These are phyloP conservation scores for Pseudomyrmex cubaensis DNA, from an alignment of 1,140 invertebrate genomes.

Conservation along the genomic window DNA sequence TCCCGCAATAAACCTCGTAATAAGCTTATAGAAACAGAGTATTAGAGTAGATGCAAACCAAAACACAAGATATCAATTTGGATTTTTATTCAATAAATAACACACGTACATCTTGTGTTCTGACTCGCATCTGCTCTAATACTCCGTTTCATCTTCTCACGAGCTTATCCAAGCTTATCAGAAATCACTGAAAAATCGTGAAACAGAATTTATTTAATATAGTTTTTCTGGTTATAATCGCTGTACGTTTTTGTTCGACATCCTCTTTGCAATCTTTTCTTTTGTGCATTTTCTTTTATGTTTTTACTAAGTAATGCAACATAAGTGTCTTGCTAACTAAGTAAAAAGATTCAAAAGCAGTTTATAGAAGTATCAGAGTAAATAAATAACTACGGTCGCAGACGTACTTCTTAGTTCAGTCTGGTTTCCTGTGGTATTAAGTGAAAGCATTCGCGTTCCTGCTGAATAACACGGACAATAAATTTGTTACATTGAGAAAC, in stretches of 20 bases:
- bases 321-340: slow-evolving; percentile 29
- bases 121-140: too few species aligned
- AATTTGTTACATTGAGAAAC: slow-evolving; percentile 1
- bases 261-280: neutral
- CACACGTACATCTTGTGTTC: too few species aligned
- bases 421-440: slow-evolving; percentile 34
- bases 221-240: too few species aligned
- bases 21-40: too few species aligned
- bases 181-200: too few species aligned
- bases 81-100: too few species aligned
- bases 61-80: too few species aligned
- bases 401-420: neutral
- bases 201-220: too few species aligned
- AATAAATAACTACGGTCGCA: slow-evolving; percentile 15
- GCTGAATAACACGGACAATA: slow-evolving; percentile 21
- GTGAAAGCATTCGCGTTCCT: slow-evolving; percentile 12
- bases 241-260: too few species aligned
- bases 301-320: slow-evolving; percentile 13
- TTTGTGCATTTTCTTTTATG: neutral
- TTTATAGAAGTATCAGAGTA: neutral
- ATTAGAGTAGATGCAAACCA: too few species aligned
- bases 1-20: too few species aligned
- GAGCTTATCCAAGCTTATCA: neutral
- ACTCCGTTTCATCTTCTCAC: neutral
- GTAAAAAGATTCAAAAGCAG: neutral